Base-by-base conservation (phyloP, 1,140 invertebrate species). In the Drosophila teissieri region DNA sequence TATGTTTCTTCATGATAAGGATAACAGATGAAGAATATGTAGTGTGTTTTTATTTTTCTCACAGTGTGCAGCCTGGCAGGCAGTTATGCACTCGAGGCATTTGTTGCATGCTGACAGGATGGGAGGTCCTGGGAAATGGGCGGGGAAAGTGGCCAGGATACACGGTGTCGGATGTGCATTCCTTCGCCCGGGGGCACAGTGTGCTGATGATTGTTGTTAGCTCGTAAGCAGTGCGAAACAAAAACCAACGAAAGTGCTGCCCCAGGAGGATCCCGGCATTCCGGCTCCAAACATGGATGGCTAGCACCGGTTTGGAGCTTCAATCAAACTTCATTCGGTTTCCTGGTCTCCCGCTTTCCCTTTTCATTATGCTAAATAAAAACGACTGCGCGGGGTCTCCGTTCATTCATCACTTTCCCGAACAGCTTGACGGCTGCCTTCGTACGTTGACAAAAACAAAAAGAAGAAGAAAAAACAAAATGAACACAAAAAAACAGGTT, bases 1-100 rank as follows among this genome's bases (percentile, higher is more conserved):
- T 24, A 4, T 24, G 24, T 5, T 24, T 0, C 4, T 4, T 0
- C 0, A 4, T 24, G 24, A 24, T 24, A 24, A 24, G 22, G 0
- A 24, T 4, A 24, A 24, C 22, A 24, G 22, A 22, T 22, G 22
- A 22, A 24, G 2, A 1, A 19, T 2, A 27, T 7, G 27, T 7
- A 37, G 14, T 14, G 3, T 14, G 12, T 37, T 37, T 37, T 14
- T 3, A 10, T 44, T 1, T 45, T 46, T 17, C n/a, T 39, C 36
- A 11, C 27, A 0, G 60, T 52, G 45, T 39, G 51, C 1, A 12
- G 60, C 63, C 61, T 52, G 60, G 60, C 83, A 75, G 83, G 61
- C 62, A 52, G 75, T 88, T 86, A 88, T 86, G 83, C 83, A 86
- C 84, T 86, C 74, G 76, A 88, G 83, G 83, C 83, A 88, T 88